Conservation (phyloP, 2,797 vertebrate species). For the Cyclura pinguis region DNA sequence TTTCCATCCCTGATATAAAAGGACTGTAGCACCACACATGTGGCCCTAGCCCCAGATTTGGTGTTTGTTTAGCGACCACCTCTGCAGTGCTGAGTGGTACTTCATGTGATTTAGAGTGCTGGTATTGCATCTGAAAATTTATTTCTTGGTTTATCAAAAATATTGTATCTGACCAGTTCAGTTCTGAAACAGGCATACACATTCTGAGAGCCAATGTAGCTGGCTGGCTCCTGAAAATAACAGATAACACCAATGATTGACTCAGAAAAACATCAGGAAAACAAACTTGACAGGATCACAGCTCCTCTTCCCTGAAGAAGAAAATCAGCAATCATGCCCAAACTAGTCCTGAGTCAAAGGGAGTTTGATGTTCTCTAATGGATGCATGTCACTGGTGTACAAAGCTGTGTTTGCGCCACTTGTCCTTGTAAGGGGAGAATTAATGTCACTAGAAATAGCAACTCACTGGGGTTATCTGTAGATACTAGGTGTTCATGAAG, state of each 20-base stretch:
- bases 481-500: neutral
- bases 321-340: neutral
- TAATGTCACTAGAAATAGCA: neutral
- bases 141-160: neutral
- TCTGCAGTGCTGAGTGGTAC: neutral
- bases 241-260: neutral
- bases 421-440: neutral
- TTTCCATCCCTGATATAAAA: neutral
- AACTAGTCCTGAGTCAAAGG: neutral
- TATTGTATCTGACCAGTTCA: neutral
- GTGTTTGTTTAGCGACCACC: neutral
- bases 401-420: neutral
- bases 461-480: neutral
- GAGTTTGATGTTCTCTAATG: neutral
- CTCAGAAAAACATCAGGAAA: neutral
- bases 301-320: neutral
- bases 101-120: no score
- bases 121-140: neutral
- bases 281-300: neutral
- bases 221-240: neutral
- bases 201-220: neutral
- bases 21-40: neutral
- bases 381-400: no score
- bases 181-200: neutral
- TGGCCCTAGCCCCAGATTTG: neutral